Base-by-base conservation (phyloP, 2,888 invertebrate genomes). In the Notodonta ziczac region DNA sequence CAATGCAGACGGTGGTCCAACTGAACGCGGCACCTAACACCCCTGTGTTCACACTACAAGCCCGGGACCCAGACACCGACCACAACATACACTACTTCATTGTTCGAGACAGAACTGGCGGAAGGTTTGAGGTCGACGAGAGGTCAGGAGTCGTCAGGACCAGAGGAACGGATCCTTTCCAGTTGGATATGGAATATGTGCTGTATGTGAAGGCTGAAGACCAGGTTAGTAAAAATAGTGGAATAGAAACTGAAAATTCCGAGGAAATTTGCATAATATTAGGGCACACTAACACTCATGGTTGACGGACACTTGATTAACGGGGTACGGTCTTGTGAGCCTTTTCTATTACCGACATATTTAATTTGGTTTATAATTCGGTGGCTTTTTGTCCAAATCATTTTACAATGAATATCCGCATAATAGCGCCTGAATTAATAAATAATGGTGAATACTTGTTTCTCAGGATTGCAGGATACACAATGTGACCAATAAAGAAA, bases 1-100 rank as follows among this genome's bases (percentile, higher is more conserved):
- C 99, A 16, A 99, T 99, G 98, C 98, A 99, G 90, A 98, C 99
- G 0, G 98, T 99, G 65, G 98, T 99, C 0, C 98, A 99, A 83
- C 95, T 98, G 59, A 99, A 99, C 86, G 98, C 99, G 5, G 97
- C 98, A 5, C 97, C 98, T 50, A 99, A 98, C 87, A 98, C 98
- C 0, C 98, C 98, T 6, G 98, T 99, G 5, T 99, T 98, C 91
- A 98, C 98, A n/a, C 95, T 99, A 39, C 98, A 98, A 87, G 99
- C 99, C 14, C 94, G 98, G 71, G 99, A 99, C 88, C 99, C 99
- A 4, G 98, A 99, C 85, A 98, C 98, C 0, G 98, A 98, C 91
- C 98, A 98, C 87, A 98, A 98, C 85, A 98, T 99, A 70, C 98
- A 98, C 87, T 98, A 99, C 89, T 98, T 98, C 92, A 98, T 99